Evolutionary conservation across 2,888 invertebrate genomes (phyloP).

Genomic region (Oligia latruncula): DNA sequence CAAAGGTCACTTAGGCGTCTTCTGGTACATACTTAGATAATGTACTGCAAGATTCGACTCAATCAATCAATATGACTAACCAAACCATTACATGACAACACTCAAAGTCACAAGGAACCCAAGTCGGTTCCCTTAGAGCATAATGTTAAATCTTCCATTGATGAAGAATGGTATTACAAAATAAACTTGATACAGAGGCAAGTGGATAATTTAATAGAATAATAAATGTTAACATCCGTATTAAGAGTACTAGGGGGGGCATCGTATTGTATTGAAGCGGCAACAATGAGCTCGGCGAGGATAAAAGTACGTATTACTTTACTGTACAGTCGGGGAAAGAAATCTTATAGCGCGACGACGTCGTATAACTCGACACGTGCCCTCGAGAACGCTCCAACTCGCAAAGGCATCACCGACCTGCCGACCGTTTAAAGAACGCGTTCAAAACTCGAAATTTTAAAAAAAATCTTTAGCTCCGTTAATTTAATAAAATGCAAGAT

Average conservation of each 20-base stretch:
- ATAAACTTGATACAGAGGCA: conserved; percentile 59
- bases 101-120: background rate
- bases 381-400: conserved; percentile 72
- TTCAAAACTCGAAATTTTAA: conserved; percentile 63
- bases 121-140: conserved; percentile 3
- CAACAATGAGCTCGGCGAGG: conserved; percentile 82
- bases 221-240: conserved; percentile 89
- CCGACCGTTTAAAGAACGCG: conserved; percentile 59
- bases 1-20: too few relatives aligned
- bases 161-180: conserved; percentile 54
- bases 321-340: conserved; percentile 81
- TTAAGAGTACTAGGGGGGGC: conserved; percentile 86
- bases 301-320: conserved; percentile 84
- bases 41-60: background rate
- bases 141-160: conserved; percentile 49
- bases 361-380: conserved; percentile 65
- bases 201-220: conserved; percentile 80
- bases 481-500: conserved; percentile 68
- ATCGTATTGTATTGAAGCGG: conserved; percentile 84
- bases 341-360: conserved; percentile 70
- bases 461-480: conserved; percentile 49
- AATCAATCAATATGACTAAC: background rate
- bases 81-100: background rate
- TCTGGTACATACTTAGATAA: background rate
- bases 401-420: conserved; percentile 66